Base-by-base conservation (phyloP, 92 coral and sea anemone genomes). In the Heteractis magnifica region DNA sequence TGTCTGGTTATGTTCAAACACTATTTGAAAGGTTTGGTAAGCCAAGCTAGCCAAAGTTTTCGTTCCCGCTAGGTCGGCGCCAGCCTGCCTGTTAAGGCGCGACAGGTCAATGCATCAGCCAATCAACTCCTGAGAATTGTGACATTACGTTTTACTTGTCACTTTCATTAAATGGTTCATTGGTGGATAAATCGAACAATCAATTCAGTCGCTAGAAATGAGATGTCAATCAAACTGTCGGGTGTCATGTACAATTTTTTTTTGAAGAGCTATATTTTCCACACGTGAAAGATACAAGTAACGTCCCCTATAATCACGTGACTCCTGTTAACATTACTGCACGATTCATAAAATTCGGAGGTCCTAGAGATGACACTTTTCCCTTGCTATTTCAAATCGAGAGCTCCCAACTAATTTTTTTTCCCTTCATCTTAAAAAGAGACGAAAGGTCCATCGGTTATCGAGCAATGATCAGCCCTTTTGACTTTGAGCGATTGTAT, bases 1-100 rank as follows among this genome's bases (percentile, higher is more conserved):
- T 89, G 94, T 93, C 97, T 93, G 97, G 94, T 87, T 93, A 82
- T 78, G 89, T 86, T 91, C 97, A 93, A 89, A 88, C 94, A 93
- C 83, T 87, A 83, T 87, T 91, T 91, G 97, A 93, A 91, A 93
- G 95, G 91, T 89, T 86, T 89, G 90, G 97, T 89, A 92, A 85
- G 93, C 94, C 90, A 88, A 84, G 95, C 97, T 88, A 94, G 84
- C 91, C 82, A 83, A 77, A 89, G 90, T 87, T 90, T 88, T 78
- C 89, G 92, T 86, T 85, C 90, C 91, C 93, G 90, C 93, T 92
- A 84, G 92, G 87, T 83, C 89, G 97, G 97, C 97, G 97, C 97
- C 97, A 82, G 88, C 79, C 81, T 77, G 85, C 97, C 97, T 88
- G 93, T 89, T 75, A 81, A 89, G 81, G 86, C 87, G 85, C 87